These are phyloP conservation scores for Ceratina australensis DNA, from an alignment of 1,140 invertebrate genomes.

Conservation along the genomic window DNA sequence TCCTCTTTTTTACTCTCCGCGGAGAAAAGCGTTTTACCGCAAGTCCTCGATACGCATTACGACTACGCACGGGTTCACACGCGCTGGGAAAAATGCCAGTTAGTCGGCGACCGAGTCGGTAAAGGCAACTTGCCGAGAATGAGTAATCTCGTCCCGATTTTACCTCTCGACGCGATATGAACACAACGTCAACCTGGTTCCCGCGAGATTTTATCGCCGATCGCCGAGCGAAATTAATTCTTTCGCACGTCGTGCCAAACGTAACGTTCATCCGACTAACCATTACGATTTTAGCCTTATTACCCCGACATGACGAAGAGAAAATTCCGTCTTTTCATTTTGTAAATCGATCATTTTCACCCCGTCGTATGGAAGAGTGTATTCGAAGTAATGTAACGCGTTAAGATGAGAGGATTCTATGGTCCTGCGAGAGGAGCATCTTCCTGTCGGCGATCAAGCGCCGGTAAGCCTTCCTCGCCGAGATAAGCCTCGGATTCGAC, in stretches of 20 bases:
- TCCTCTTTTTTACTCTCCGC: conserved; percentile 32
- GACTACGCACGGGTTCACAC: conserved; percentile 48
- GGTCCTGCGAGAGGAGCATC: conserved; percentile 47
- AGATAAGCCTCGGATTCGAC: conserved; percentile 64
- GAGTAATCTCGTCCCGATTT: conserved; percentile 38
- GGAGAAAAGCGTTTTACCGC: conserved; percentile 55
- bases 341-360: too few relatives aligned
- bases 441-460: conserved; percentile 28
- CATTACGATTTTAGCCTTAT: too few relatives aligned
- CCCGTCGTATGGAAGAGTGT: too few relatives aligned
- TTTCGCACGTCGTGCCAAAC: neutral
- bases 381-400: conserved; percentile 29
- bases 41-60: conserved; percentile 50
- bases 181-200: conserved; percentile 7
- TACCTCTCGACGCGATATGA: conserved; percentile 16
- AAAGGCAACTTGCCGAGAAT: conserved; percentile 46
- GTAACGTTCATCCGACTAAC: too few relatives aligned
- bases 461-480: conserved; percentile 59
- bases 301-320: too few relatives aligned
- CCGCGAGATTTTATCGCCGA: conserved; percentile 7
- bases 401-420: conserved; percentile 61
- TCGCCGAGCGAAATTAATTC: neutral
- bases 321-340: too few relatives aligned
- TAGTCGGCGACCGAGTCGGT: conserved; percentile 28
- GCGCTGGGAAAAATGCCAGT: conserved; percentile 57